These are phyloP conservation scores for Promerops cafer DNA, from an alignment of 2,113 vertebrate genomes.

Conservation along the genomic window DNA sequence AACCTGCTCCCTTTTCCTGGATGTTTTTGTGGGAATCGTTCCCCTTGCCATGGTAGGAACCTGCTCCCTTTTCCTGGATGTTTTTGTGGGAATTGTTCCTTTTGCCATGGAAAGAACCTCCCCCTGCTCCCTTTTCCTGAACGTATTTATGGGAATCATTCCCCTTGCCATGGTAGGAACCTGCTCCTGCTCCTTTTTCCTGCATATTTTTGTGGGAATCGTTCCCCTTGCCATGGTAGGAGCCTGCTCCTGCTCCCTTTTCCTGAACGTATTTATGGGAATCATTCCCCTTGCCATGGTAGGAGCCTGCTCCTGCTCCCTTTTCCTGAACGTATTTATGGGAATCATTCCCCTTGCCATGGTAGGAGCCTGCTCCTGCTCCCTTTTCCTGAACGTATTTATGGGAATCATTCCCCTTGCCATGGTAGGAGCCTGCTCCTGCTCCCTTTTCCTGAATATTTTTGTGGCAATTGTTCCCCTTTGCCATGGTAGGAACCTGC, in stretches of 20 bases:
- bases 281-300: rapidly evolving
- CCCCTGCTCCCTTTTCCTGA: not conserved
- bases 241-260: not conserved
- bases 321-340: not conserved
- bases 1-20: not conserved
- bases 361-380: not conserved
- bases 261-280: not conserved
- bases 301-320: no score
- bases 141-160: not conserved
- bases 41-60: no score
- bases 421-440: conserved; percentile 70
- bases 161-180: not conserved
- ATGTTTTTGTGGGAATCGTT: not conserved
- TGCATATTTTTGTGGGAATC: not conserved
- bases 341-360: rapidly evolving
- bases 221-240: rapidly evolving
- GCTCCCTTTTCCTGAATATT: not conserved
- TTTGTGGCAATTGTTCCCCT: conserved; percentile 83
- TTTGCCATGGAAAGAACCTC: not conserved
- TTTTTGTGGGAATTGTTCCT: not conserved
- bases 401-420: conserved; percentile 85
- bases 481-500: conserved; percentile 84
- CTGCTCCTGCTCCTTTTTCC: not conserved
- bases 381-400: not conserved
- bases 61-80: not conserved